Conservation (phyloP, 2,797 vertebrate species). For the Danio kyathit region DNA sequence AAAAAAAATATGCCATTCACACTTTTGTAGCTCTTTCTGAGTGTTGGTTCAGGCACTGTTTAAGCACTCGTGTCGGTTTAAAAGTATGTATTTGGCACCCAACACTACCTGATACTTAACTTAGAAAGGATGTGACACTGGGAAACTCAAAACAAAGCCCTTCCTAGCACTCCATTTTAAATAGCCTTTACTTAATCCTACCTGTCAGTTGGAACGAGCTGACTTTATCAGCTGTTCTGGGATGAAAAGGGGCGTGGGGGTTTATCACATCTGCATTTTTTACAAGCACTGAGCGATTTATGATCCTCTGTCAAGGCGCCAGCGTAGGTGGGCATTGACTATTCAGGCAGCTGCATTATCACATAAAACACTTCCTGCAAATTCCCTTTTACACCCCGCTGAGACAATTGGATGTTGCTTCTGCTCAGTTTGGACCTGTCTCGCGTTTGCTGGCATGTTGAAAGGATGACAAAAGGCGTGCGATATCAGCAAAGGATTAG, state of each 20-base stretch:
- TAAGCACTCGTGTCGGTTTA: too few relatives aligned
- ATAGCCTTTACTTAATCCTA: conserved; percentile 15
- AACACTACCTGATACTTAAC: conserved; percentile 22
- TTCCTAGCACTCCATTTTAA: conserved; percentile 14
- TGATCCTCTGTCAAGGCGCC: conserved; percentile 28
- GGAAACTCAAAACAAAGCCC: conserved; percentile 15
- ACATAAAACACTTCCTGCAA: conserved; percentile 60
- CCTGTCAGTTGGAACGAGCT: conserved; percentile 23
- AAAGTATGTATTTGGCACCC: too few relatives aligned
- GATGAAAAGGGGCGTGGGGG: neutral
- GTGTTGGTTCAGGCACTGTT: too few relatives aligned
- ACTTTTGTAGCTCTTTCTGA: too few relatives aligned
- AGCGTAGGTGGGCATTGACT: conserved; percentile 38
- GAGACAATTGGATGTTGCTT: conserved; percentile 35
- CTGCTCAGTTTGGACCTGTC: conserved; percentile 21
- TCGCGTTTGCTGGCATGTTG: conserved; percentile 43
- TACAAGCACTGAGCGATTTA: conserved; percentile 27
- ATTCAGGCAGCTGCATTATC: conserved; percentile 52
- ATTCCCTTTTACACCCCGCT: conserved; percentile 43
- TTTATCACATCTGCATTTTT: conserved; percentile 50
- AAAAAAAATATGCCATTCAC: too few relatives aligned
- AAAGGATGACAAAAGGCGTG: conserved; percentile 52
- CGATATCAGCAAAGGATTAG: conserved; percentile 52
- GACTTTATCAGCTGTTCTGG: conserved; percentile 19
- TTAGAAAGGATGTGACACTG: conserved; percentile 1